Base-by-base conservation (phyloP, 2,113 vertebrate species). In the Phoenicopterus ruber region DNA sequence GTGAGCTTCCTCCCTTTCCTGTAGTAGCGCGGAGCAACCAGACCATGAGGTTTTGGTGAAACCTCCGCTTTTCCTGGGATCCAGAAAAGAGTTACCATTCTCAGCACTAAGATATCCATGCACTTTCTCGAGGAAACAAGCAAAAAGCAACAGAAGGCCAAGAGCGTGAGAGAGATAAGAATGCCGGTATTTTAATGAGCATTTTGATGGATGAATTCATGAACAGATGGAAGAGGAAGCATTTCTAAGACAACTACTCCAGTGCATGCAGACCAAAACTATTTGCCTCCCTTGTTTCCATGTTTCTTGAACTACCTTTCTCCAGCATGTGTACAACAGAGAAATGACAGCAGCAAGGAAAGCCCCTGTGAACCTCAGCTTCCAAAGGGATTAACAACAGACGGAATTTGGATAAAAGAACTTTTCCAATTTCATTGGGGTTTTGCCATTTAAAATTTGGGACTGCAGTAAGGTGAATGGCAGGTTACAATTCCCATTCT, bases 91-190 rank as follows among this genome's bases (percentile, higher is more conserved):
- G 42, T 6, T 82, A 5, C 38, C 13, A 1, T 29, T 25, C 31
- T 50, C 31, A 61, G 83, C 80, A 42, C 71, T 10, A 3, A 22
- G 5, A 40, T 32, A 54, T 4, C 77, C 88, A 28, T 1, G 19
- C 49, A 19, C 70, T 32, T 84, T 55, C 65, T 46, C 44, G 47
- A 88, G 62, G 86, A 44, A 85, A 74, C 26, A 34, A 55, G 83
- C 47, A 88, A 55, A 93, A 96, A 86, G 67, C 71, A 85, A 54
- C 81, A 82, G 74, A 81, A 94, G 86, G 90, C 77, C 90, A 71
- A 91, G 86, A 88, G 78, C 73, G 87, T 73, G 90, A 58, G 90
- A 9, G 66, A 88, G 83, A 83, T 58, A 93, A 94, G 88, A 77
- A 86, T 31, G 36, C 5, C 46, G 38, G 49, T 86, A 63, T 90